A percentile compares a stretch with the other conserved stretches of the same genome.
phyloP scores from a whole-genome alignment of 1,140 invertebrate species.

The Pseudomyrmex dendroicus region DNA sequence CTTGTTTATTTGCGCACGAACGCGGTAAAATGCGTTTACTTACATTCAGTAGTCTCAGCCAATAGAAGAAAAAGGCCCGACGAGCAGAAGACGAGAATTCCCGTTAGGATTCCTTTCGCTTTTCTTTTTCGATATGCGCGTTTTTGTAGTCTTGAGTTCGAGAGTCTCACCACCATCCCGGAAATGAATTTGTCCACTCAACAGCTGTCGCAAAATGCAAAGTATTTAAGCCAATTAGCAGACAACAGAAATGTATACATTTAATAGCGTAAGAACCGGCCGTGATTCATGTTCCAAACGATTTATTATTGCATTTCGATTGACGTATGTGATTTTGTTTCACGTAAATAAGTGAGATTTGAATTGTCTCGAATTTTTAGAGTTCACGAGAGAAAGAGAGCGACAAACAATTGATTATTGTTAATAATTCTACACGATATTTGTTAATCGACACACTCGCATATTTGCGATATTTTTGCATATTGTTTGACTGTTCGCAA shows the following conservation, averaged over 20 bases:
- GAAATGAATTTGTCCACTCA: constrained; percentile 74
- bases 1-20: neutral
- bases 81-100: constrained; percentile 5
- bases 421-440: constrained; percentile 4
- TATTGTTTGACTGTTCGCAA: neutral
- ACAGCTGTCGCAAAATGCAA: constrained; percentile 83
- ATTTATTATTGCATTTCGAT: constrained; percentile 49
- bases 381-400: constrained; percentile 5
- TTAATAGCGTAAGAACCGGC: constrained; percentile 83
- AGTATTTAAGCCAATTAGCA: constrained; percentile 84
- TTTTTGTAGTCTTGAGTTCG: constrained; percentile 18
- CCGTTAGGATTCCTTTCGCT: constrained; percentile 38
- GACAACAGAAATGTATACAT: constrained; percentile 84
- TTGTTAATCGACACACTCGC: neutral
- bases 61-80: constrained; percentile 17
- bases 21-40: constrained; percentile 14
- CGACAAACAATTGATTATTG: neutral
- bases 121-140: constrained; percentile 31
- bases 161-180: constrained; percentile 10
- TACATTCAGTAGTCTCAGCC: constrained; percentile 32
- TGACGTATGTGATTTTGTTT: neutral
- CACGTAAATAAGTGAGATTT: neutral
- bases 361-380: neutral
- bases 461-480: neutral
- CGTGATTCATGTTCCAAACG: constrained; percentile 81